These are phyloP conservation scores for Drosophila pegasa DNA, from an alignment of 2,888 invertebrate genomes.

Conservation along the genomic window DNA sequence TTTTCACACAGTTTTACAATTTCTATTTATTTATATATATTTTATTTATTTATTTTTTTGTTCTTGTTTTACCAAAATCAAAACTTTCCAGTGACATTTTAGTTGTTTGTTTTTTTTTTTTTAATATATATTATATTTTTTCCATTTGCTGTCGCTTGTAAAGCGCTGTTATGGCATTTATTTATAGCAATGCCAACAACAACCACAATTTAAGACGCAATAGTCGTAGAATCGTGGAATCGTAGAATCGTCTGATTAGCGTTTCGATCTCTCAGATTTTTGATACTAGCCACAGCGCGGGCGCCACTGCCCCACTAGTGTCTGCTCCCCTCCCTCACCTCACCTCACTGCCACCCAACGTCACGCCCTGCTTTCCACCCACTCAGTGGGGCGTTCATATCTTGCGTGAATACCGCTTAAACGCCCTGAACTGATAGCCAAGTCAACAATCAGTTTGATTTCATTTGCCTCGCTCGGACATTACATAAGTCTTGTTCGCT, in stretches of 20 bases:
- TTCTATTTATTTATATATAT: not conserved
- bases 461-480: conserved; percentile 7
- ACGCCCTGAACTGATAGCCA: conserved; percentile 53
- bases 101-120: not conserved
- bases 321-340: no score
- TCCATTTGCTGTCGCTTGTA: conserved; percentile 19
- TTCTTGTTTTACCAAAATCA: conserved; percentile 17
- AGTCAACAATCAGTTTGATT: conserved; percentile 34
- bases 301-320: not conserved
- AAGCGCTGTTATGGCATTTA: conserved; percentile 26
- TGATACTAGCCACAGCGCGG: not conserved
- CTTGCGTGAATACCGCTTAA: conserved; percentile 39
- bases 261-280: conserved; percentile 47
- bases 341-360: no score
- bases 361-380: not conserved
- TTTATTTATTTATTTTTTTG: not conserved
- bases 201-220: conserved; percentile 63
- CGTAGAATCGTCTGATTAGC: conserved; percentile 61
- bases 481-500: conserved; percentile 50
- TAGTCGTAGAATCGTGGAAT: conserved; percentile 43
- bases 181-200: conserved; percentile 34
- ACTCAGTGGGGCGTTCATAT: conserved; percentile 9
- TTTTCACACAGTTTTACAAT: not conserved
- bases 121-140: conserved; percentile 3
- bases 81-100: conserved; percentile 37